Evolutionary conservation across 2,888 invertebrate species (phyloP), one percentile per base, ranked within the genome.

Genomic region (Byasa hedistus): DNA sequence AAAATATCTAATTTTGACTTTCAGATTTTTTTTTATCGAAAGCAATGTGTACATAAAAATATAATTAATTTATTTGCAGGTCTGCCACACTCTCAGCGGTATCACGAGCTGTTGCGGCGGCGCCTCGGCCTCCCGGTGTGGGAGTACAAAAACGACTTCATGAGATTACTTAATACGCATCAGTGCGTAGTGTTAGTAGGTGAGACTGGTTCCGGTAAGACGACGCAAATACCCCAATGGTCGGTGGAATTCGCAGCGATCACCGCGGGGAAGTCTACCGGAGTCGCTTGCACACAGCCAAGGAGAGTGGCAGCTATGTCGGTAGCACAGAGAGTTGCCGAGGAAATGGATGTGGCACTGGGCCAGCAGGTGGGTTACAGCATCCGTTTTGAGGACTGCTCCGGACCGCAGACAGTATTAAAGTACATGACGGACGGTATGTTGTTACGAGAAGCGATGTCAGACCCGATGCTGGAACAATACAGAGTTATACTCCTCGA

Each of bases 371-470:
- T 91, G 0, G 91, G 91, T 12, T 91, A 90, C 77, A 89, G 98
- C 81, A 99, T 99, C 82, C 96, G 99, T 93, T 99, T 99, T 82
- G 99, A 99, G 87, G 99, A 99, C 89, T 99, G 99, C 81, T 98
- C 99, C 2, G 98, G 98, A 1, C 94, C 96, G 0, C 97, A 96
- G 80, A 99, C 99, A 0, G 93, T 98, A 36, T 92, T 99, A 1
- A 99, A 99, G 81, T 99, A 99, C 84, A 98, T 99, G 98, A 99
- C 99, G 19, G 99, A 99, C 79, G 99, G 99, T 97, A 99, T 99
- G 99, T 94, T 99, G 85, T 92, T 99, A 44, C 93, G 99, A 69
- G 99, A 99, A 92, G 99, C 98, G 0, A 99, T 99, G 99, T 98
- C 98, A 0, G 99, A 99, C 85, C 99, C 99, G 0, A 96, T 99